A percentile compares a stretch with the other conserved stretches of the same genome.
These are phyloP conservation scores for Orthonyx spaldingii DNA, from an alignment of 2,113 vertebrate species.

Conservation along the genomic window DNA sequence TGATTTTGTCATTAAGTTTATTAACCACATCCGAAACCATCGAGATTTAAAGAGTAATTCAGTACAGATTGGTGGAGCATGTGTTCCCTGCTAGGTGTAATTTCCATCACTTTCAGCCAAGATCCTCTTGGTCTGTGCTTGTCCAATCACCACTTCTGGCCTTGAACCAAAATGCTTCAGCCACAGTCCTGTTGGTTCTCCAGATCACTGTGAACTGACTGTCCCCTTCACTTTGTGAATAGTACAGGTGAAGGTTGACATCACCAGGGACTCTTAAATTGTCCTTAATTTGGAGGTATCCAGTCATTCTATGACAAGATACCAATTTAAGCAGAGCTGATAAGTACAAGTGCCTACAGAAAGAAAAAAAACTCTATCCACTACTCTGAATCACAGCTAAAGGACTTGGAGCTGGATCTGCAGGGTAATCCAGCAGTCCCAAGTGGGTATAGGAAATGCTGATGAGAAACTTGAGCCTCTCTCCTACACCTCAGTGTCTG, in stretches of 20 bases:
- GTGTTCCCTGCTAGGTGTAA: not conserved
- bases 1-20: not conserved
- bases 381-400: not conserved
- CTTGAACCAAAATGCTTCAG: not conserved
- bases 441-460: not conserved
- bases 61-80: not conserved
- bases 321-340: not conserved
- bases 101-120: not conserved
- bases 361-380: not conserved
- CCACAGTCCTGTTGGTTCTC: not conserved
- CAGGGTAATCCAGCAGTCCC: not conserved
- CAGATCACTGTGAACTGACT: not conserved
- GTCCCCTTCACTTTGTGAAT: not conserved
- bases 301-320: not conserved
- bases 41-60: not conserved
- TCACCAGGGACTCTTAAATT: not conserved
- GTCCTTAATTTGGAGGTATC: not conserved
- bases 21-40: not conserved
- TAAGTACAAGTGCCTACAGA: not conserved
- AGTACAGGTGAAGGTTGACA: not conserved
- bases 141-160: not conserved
- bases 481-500: not conserved
- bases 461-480: not conserved
- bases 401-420: not conserved
- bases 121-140: not conserved